Evolutionary conservation across 2,113 vertebrate genomes (phyloP).

Genomic region (Chamaea fasciata): DNA sequence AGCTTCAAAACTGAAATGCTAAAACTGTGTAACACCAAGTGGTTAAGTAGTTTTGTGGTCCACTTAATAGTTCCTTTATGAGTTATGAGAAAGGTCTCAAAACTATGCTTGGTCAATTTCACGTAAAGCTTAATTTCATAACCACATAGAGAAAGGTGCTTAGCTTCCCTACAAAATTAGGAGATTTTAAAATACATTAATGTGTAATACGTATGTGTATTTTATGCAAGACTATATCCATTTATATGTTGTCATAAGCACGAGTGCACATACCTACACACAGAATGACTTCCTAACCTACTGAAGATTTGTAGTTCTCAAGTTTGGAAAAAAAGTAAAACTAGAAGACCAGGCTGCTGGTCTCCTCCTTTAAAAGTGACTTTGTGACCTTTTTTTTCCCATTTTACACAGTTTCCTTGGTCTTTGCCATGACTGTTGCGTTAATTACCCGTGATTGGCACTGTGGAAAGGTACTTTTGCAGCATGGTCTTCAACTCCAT

Average conservation of each 20-base stretch:
- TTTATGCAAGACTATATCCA: neutral
- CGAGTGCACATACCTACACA: neutral
- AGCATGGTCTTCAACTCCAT: neutral
- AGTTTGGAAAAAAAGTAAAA: neutral
- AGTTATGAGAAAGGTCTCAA: neutral
- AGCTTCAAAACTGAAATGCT: neutral
- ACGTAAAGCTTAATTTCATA: neutral
- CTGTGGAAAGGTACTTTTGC: neutral
- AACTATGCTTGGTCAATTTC: neutral
- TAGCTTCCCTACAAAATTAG: neutral
- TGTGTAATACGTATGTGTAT: rapidly evolving
- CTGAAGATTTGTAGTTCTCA: neutral
- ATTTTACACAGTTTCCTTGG: neutral
- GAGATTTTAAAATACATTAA: neutral
- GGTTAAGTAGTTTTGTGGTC: neutral
- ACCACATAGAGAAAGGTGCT: neutral
- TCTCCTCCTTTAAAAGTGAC: neutral
- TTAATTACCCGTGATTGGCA: neutral
- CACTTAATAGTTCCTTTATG: neutral
- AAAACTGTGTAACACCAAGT: neutral
- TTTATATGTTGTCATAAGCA: neutral
- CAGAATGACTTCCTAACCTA: neutral
- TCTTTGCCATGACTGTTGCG: neutral
- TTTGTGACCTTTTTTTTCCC: neutral
- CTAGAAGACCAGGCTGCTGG: neutral